Base-by-base conservation (phyloP, 2,888 invertebrate genomes). In the Eristalinus aeneus region DNA sequence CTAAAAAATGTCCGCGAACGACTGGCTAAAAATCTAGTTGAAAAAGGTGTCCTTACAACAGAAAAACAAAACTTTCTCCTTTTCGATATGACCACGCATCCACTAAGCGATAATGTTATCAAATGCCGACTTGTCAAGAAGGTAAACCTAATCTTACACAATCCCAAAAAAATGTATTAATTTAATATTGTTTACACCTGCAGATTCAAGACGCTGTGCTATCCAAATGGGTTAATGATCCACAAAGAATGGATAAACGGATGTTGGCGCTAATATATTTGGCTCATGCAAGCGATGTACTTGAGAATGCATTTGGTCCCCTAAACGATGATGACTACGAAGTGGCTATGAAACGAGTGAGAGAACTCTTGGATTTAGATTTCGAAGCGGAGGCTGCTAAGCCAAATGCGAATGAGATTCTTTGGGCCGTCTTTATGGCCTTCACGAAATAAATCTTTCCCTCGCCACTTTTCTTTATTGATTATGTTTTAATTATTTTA, bases 41-140 rank as follows among this genome's bases (percentile, higher is more conserved):
- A 99, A 93, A 99, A 99, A 93, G 99, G 99, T 89, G 99, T 99
- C 56, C 95, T 99, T 89, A 99, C 99, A 85, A 99, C 99, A 81
- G 99, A 99, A 93, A 99, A 99, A 94, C 99, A 99, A 93, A 99
- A 99, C 93, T 99, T 99, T 93, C 94, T 99, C 90, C 94, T 99
- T 77, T 99, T 99, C 93, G 99, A 99, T 94, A 99, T 99, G 99
- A 99, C 99, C 73, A 99, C 99, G 90, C 99, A 99, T 94, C 99
- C 99, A 54, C 94, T 99, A 87, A 98, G 97, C 88, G 99, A 99
- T 93, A 97, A 97, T 93, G 95, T 96, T 89, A 96, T 98, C 73
- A 99, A 99, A 94, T 97, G 97, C 90, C 96, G 98, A 90, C 95
- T 99, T 91, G 98, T 99, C 84, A 99, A 98, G 94, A 98, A 98